phyloP scores from a whole-genome alignment of 2,113 vertebrate genomes.

The Tauraco erythrolophus region DNA sequence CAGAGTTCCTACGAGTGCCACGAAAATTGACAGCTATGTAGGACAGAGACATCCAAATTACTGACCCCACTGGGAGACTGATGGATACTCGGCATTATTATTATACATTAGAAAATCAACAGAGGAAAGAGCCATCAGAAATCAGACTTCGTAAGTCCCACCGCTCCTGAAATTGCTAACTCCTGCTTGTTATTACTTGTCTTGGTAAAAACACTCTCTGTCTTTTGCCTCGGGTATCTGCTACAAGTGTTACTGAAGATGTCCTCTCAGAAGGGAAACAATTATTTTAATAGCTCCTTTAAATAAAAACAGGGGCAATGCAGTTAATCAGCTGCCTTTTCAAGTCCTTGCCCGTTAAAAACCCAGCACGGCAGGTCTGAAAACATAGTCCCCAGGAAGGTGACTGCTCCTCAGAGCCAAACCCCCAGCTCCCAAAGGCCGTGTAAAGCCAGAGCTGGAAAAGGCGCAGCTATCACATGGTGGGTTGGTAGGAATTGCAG shows the following conservation, averaged over 20 bases:
- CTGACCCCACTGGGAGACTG: neutral
- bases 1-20: neutral
- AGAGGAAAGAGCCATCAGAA: neutral
- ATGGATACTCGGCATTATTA: neutral
- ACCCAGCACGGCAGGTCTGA: neutral
- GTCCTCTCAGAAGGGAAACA: constrained; percentile 26
- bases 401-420: neutral
- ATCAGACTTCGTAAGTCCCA: neutral
- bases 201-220: neutral
- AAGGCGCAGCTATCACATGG: neutral
- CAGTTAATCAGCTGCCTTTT: neutral
- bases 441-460: neutral
- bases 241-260: constrained; percentile 3
- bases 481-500: neutral
- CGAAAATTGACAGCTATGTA: neutral
- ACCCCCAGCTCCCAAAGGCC: neutral
- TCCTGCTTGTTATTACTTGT: constrained; percentile 42
- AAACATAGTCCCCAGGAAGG: neutral
- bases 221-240: neutral
- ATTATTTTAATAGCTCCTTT: constrained; percentile 33
- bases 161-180: neutral
- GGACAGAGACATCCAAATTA: neutral
- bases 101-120: neutral
- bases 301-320: neutral
- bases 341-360: neutral